Evolutionary conservation across 2,888 invertebrate species (phyloP).

Genomic region (Sepioteuthis lessoniana): DNA sequence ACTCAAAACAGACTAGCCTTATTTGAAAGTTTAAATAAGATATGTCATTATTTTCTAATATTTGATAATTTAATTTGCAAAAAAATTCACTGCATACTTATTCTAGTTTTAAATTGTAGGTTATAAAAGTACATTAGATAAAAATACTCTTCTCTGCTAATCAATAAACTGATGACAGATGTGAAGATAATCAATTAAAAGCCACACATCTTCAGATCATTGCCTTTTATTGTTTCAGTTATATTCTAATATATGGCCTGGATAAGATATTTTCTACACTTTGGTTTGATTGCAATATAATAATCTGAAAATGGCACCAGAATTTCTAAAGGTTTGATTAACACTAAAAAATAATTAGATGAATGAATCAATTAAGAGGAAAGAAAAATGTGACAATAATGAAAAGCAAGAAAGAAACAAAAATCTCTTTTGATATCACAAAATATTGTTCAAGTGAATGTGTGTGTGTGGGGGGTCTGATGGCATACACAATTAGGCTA

Average conservation of each 20-base stretch:
- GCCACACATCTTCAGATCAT: background rate
- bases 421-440: background rate
- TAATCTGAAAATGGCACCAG: conserved; percentile 33
- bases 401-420: background rate
- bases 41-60: no score
- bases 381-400: background rate
- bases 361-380: background rate
- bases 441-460: background rate
- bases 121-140: no score
- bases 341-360: background rate
- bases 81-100: no score
- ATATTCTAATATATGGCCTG: background rate
- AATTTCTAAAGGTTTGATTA: background rate
- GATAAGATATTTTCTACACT: background rate
- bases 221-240: background rate
- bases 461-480: background rate
- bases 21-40: no score
- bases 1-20: no score
- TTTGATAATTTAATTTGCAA: no score
- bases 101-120: no score
- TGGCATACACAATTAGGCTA: conserved; percentile 33
- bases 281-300: background rate
- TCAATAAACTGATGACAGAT: background rate
- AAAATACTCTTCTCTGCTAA: no score
- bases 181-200: background rate